Evolutionary conservation across 2,888 invertebrate genomes (phyloP).

Genomic region (Pachymerium ferrugineum): DNA sequence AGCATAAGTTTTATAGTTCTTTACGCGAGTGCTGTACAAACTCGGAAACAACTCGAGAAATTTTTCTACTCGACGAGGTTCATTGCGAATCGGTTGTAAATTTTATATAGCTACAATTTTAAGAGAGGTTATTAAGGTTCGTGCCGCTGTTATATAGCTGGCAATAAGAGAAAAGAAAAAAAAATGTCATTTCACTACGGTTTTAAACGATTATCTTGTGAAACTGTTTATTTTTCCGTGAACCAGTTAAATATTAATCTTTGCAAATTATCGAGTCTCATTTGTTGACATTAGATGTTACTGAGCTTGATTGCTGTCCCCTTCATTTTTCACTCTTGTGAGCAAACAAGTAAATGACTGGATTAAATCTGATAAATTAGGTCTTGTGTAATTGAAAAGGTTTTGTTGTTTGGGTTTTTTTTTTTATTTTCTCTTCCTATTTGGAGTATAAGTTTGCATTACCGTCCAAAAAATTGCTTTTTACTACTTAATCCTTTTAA

Average conservation of each 20-base stretch:
- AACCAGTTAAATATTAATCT: background rate
- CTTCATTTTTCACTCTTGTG: background rate
- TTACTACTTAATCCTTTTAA: background rate
- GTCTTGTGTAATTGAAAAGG: background rate
- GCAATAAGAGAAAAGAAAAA: too few species aligned
- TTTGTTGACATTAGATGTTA: background rate
- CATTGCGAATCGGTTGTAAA: background rate
- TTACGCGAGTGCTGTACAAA: too few species aligned
- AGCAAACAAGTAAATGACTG: constrained; percentile 2
- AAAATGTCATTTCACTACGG: too few species aligned
- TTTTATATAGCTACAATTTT: background rate
- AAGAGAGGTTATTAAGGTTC: background rate
- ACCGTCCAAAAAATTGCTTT: background rate
- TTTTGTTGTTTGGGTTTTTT: constrained; percentile 1
- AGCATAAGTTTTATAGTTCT: constrained; percentile 16
- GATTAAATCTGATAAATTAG: constrained; percentile 23
- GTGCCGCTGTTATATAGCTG: too few species aligned
- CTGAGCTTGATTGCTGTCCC: constrained; percentile 6
- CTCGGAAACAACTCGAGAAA: too few species aligned
- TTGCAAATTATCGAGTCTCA: background rate
- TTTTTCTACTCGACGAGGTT: too few species aligned
- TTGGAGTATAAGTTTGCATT: constrained; percentile 23
- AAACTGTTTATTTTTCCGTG: background rate
- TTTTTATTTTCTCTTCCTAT: too few species aligned
- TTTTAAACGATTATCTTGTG: too few species aligned